Percentiles rank a stretch among this genome's conserved stretches.
Evolutionary conservation across 2,797 vertebrate species (phyloP).

Genomic region (Hemitrygon akajei): DNA sequence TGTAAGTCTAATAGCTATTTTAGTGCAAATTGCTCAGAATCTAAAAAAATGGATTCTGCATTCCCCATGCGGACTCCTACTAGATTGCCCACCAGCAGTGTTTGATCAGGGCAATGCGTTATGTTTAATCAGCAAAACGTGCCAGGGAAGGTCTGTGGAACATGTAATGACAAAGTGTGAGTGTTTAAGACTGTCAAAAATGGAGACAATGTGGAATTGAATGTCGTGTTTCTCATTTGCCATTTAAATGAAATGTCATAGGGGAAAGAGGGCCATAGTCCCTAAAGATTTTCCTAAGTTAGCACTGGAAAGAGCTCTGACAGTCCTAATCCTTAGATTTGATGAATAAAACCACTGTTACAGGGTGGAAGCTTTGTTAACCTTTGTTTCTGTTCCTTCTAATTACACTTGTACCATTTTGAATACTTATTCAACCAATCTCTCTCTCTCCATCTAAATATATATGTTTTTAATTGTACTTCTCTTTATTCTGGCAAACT

Average conservation of each 20-base stretch:
- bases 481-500: not conserved
- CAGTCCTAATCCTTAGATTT: not conserved
- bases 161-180: not conserved
- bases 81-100: not conserved
- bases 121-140: not conserved
- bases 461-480: not conserved
- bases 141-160: not conserved
- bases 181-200: not conserved
- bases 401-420: not conserved
- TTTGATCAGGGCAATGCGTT: not conserved
- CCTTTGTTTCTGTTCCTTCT: not conserved
- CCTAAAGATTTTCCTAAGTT: not conserved
- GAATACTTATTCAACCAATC: not conserved
- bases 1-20: not conserved
- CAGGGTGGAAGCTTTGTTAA: not conserved
- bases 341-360: not conserved
- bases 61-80: not conserved
- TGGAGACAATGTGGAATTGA: not conserved
- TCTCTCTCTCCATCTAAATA: not conserved
- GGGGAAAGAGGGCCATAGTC: not conserved
- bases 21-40: not conserved
- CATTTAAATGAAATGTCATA: constrained; percentile 3
- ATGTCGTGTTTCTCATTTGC: not conserved
- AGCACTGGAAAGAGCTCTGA: not conserved
- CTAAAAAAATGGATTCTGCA: not conserved